A percentile compares a stretch with the other conserved stretches of the same genome.
These are phyloP conservation scores for Urosaurus nigricauda DNA, from an alignment of 2,797 vertebrate genomes.

Conservation along the genomic window DNA sequence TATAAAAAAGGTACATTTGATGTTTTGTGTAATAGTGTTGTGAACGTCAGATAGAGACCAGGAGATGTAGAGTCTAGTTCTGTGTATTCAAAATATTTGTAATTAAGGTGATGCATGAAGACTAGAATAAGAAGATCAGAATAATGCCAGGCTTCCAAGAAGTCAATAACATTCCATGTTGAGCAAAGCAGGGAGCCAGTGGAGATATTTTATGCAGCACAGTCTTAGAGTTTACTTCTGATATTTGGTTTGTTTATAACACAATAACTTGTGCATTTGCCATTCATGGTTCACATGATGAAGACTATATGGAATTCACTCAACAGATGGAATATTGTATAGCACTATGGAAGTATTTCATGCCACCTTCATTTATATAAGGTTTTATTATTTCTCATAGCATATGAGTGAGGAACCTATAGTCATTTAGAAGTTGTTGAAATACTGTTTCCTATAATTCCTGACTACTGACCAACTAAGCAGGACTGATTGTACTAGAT, in stretches of 20 bases:
- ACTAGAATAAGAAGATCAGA: slow-evolving; percentile 46
- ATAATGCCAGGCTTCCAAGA: slow-evolving; percentile 50
- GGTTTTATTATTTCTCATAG: background rate
- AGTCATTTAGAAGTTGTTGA: too few relatives aligned
- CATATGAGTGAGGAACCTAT: background rate
- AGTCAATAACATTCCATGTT: slow-evolving; percentile 32
- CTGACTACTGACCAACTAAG: background rate
- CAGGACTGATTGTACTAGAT: background rate
- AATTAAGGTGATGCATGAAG: slow-evolving; percentile 50
- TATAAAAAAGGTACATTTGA: background rate
- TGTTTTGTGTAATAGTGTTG: background rate
- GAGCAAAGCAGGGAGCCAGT: background rate
- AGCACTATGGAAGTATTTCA: background rate
- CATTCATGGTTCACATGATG: background rate
- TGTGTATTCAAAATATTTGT: slow-evolving; percentile 31
- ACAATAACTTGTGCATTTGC: background rate
- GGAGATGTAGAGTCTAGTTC: slow-evolving; percentile 12
- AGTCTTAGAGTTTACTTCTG: background rate
- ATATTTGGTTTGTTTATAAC: background rate
- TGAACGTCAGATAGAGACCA: background rate
- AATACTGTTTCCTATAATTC: background rate
- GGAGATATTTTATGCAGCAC: background rate
- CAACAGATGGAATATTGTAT: background rate
- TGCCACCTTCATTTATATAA: background rate
- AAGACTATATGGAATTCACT: background rate